Conservation (phyloP, 1,140 invertebrate species). For the Drosophila nannoptera region DNA sequence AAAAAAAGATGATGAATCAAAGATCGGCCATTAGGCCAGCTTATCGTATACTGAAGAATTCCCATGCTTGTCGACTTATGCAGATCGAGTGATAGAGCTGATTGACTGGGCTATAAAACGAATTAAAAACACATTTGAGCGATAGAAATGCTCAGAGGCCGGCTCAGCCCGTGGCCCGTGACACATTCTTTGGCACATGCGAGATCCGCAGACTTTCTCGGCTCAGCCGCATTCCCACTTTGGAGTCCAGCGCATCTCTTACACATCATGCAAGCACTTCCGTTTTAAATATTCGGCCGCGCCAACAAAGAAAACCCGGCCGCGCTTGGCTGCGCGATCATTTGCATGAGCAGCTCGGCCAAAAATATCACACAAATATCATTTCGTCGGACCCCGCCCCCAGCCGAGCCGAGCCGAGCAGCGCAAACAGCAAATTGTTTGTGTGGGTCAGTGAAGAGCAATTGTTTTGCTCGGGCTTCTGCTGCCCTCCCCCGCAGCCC, state of each 20-base stretch:
- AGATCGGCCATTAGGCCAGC: not conserved
- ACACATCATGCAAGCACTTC: constrained; percentile 73
- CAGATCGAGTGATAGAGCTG: too few species aligned
- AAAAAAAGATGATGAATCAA: constrained; percentile 32
- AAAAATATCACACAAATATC: constrained; percentile 50
- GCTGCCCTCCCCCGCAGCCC: too few species aligned
- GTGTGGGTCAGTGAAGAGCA: constrained; percentile 68
- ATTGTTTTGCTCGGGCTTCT: constrained; percentile 36
- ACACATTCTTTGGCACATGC: too few species aligned
- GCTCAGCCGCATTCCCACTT: too few species aligned
- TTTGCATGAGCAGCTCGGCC: constrained; percentile 39
- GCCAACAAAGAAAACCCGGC: constrained; percentile 30
- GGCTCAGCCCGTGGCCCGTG: too few species aligned
- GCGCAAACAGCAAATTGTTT: constrained; percentile 47
- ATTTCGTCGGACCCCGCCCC: constrained; percentile 7
- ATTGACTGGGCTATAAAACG: too few species aligned
- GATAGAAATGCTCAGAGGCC: too few species aligned
- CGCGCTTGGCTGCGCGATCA: not conserved
- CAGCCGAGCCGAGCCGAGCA: constrained; percentile 3
- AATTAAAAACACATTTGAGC: too few species aligned
- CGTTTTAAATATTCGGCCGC: constrained; percentile 46
- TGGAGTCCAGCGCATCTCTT: constrained; percentile 34
- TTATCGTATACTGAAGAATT: too few species aligned
- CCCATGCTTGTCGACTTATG: too few species aligned
- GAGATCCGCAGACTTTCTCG: too few species aligned